A percentile compares a stretch with the other conserved stretches of the same genome.
Conservation (phyloP, 1,140 invertebrate genomes). For the Calosoma granatense region DNA sequence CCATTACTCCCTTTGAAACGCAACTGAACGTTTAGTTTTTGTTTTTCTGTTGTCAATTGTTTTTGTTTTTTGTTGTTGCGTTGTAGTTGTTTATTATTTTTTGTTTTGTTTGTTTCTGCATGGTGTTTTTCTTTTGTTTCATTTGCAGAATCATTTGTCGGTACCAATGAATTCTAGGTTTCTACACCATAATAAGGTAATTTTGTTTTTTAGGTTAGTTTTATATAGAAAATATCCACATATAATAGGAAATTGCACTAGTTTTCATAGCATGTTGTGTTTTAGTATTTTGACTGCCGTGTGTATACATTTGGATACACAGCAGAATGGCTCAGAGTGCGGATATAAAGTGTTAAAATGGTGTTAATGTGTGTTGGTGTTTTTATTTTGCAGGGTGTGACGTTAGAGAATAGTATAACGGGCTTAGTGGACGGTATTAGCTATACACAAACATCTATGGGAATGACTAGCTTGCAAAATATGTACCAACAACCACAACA, state of each 20-base stretch:
- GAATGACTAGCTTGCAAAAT: constrained; percentile 20
- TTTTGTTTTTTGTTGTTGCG: too few species aligned
- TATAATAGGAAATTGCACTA: too few species aligned
- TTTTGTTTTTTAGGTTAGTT: constrained; percentile 33
- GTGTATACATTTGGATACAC: too few species aligned
- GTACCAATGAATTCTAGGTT: constrained; percentile 76
- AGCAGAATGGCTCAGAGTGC: too few species aligned
- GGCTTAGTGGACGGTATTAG: constrained; percentile 26
- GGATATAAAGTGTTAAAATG: too few species aligned
- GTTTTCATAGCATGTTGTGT: too few species aligned
- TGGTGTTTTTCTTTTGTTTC: constrained; percentile 51
- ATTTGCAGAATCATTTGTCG: constrained; percentile 77
- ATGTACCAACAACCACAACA: constrained; percentile 25
- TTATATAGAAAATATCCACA: constrained; percentile 22
- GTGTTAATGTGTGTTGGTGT: too few species aligned
- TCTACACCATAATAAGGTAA: constrained; percentile 69
- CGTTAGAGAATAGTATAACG: constrained; percentile 47
- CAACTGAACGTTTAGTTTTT: too few species aligned
- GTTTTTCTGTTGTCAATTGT: too few species aligned
- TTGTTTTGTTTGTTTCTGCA: constrained; percentile 49
- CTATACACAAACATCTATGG: constrained; percentile 24
- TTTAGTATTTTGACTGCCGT: too few species aligned
- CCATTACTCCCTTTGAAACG: too few species aligned
- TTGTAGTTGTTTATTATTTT: constrained; percentile 47
- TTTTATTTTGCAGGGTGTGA: constrained; percentile 42